Evolutionary conservation across 2,888 invertebrate genomes (phyloP).

Genomic region (Dendrolimus pini): DNA sequence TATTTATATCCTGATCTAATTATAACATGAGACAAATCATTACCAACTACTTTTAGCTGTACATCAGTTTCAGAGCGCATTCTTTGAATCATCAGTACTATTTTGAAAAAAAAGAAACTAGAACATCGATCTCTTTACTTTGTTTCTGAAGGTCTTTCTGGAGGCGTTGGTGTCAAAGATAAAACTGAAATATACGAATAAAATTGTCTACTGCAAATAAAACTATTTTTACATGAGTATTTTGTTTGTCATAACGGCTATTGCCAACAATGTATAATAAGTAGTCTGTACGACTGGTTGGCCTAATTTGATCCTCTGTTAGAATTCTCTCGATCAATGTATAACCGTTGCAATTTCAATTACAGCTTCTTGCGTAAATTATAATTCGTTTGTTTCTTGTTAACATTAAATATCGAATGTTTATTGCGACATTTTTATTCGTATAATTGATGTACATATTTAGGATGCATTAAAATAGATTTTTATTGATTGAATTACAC

Average conservation of each 20-base stretch:
- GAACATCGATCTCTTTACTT: conserved; percentile 22
- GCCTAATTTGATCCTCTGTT: too few relatives aligned
- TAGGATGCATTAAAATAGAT: too few relatives aligned
- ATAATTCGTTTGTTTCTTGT: too few relatives aligned
- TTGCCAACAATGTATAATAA: conserved; percentile 5
- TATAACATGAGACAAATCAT: conserved; percentile 45
- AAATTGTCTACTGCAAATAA: conserved; percentile 3
- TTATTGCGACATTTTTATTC: too few relatives aligned
- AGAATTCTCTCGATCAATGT: too few relatives aligned
- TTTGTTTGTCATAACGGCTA: conserved; percentile 2
- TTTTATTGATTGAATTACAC: too few relatives aligned
- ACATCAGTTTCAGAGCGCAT: conserved; percentile 26
- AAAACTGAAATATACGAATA: conserved; percentile 1
- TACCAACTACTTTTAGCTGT: conserved; percentile 44
- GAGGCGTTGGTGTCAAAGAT: conserved; percentile 20
- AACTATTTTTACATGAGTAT: conserved; percentile 10
- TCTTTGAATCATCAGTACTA: conserved; percentile 32
- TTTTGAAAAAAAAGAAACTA: conserved; percentile 16
- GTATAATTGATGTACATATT: too few relatives aligned
- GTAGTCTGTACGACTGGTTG: too few relatives aligned
- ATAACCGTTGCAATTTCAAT: too few relatives aligned
- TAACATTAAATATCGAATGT: too few relatives aligned
- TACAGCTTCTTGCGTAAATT: too few relatives aligned
- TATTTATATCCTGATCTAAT: conserved; percentile 60
- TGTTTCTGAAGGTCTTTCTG: conserved; percentile 18